A percentile compares a stretch with the other conserved stretches of the same genome.
Conservation (phyloP, 2,888 invertebrate species). For the Craniophora ligustri region DNA sequence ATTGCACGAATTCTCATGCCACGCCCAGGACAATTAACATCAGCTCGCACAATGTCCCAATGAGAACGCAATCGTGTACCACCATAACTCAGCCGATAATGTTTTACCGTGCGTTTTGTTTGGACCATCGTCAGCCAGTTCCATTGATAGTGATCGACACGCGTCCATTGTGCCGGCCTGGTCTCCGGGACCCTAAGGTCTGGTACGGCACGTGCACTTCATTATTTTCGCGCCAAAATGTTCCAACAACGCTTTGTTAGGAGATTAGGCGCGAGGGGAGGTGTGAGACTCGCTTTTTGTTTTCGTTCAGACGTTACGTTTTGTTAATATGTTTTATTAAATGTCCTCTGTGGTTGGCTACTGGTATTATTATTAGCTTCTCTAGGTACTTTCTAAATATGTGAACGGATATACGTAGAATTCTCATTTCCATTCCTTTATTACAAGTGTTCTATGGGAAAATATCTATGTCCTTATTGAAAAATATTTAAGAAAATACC, state of each 20-base stretch:
- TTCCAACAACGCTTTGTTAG: slow-evolving; percentile 86
- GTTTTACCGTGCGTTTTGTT: slow-evolving; percentile 73
- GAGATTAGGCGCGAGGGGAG: slow-evolving; percentile 85
- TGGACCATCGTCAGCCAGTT: slow-evolving; percentile 62
- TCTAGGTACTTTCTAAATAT: no score
- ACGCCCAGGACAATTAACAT: slow-evolving; percentile 40
- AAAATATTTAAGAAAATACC: no score
- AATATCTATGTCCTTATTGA: no score
- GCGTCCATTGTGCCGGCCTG: slow-evolving; percentile 68
- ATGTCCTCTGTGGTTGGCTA: slow-evolving; percentile 32
- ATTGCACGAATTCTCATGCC: slow-evolving; percentile 27
- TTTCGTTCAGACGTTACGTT: slow-evolving; percentile 53
- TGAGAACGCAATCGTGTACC: slow-evolving; percentile 48
- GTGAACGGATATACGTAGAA: no score
- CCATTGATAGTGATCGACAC: slow-evolving; percentile 83
- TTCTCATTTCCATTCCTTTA: no score
- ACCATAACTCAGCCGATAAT: slow-evolving; percentile 63
- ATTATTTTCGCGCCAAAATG: slow-evolving; percentile 88
- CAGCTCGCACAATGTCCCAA: slow-evolving; percentile 21
- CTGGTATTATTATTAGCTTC: slow-evolving; percentile 11
- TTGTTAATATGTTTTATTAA: slow-evolving; percentile 52
- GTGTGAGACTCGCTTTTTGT: slow-evolving; percentile 57
- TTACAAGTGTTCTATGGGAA: no score
- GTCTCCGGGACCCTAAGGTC: slow-evolving; percentile 57
- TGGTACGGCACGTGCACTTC: slow-evolving; percentile 79